Conservation (phyloP, 2,113 vertebrate genomes). For the Dasypus novemcinctus region DNA sequence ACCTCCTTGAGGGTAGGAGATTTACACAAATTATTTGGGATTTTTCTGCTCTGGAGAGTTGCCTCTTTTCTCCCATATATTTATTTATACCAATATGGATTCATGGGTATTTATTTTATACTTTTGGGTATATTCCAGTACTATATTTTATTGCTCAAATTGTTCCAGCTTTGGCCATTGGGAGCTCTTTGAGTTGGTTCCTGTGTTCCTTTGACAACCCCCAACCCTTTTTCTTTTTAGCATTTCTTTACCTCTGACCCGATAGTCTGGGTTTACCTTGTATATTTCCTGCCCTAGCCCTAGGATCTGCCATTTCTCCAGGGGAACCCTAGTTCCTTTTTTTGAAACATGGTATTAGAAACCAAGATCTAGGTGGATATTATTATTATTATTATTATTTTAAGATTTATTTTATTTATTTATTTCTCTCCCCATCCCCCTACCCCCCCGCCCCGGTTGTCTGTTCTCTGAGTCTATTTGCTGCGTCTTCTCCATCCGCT, state of each 20-base stretch:
- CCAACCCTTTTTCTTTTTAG: neutral
- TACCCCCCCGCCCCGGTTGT: too few species aligned
- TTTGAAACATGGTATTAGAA: slow-evolving; percentile 20
- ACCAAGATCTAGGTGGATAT: neutral
- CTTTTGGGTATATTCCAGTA: neutral
- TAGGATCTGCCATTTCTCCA: neutral
- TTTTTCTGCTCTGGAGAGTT: neutral
- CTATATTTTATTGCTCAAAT: too few species aligned
- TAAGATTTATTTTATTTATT: too few species aligned
- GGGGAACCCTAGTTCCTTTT: neutral
- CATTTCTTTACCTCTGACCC: neutral
- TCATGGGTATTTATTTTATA: neutral
- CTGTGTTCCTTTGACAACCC: neutral
- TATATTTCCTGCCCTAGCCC: neutral
- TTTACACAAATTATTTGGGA: neutral
- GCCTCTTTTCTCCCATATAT: too few species aligned
- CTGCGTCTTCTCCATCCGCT: too few species aligned
- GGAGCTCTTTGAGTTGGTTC: too few species aligned
- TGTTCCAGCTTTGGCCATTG: too few species aligned
- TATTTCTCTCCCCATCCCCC: too few species aligned
- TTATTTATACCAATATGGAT: neutral
- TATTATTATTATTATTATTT: too few species aligned
- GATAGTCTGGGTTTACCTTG: neutral
- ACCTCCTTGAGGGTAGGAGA: neutral
- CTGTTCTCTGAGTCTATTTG: too few species aligned